phyloP scores from a whole-genome alignment of 2,888 invertebrate species.

The Amiota mariae region DNA sequence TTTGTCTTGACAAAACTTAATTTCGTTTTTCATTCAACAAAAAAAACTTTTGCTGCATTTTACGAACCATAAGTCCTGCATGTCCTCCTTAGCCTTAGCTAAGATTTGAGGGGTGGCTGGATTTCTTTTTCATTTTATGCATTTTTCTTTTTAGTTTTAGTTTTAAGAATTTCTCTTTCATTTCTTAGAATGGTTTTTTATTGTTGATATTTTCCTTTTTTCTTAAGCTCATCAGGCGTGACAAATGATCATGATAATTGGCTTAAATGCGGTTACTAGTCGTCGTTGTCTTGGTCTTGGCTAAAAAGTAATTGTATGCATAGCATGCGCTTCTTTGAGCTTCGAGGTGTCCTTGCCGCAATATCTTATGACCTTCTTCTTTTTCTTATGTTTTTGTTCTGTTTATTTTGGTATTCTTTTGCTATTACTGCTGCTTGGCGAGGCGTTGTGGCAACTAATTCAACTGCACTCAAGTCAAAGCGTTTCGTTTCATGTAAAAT shows the following conservation, averaged over 20 bases:
- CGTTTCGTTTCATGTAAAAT: constrained; percentile 1
- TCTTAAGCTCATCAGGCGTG: constrained; percentile 26
- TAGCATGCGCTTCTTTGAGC: not conserved
- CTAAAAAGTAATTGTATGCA: constrained; percentile 29
- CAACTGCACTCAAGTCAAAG: constrained; percentile 17
- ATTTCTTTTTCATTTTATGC: constrained; percentile 3
- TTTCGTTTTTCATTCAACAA: not conserved
- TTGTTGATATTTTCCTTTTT: constrained; percentile 15
- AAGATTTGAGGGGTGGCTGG: not conserved
- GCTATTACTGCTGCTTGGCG: not conserved
- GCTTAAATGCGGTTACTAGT: constrained; percentile 31
- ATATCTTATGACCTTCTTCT: not conserved
- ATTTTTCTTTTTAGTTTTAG: not conserved
- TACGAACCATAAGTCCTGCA: no score
- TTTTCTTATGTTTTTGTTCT: no score
- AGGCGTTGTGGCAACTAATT: not conserved
- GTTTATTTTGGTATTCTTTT: no score
- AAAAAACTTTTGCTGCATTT: no score
- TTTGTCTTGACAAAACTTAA: constrained; percentile 6
- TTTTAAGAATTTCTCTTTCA: not conserved
- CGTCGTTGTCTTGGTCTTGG: no score
- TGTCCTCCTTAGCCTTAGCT: not conserved
- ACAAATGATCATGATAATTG: constrained; percentile 36
- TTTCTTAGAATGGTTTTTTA: not conserved
- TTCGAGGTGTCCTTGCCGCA: not conserved